A percentile compares a stretch with the other conserved stretches of the same genome.
Conservation (phyloP, 2,113 vertebrate genomes). For the Sinocyclocheilus maitianheensis region DNA sequence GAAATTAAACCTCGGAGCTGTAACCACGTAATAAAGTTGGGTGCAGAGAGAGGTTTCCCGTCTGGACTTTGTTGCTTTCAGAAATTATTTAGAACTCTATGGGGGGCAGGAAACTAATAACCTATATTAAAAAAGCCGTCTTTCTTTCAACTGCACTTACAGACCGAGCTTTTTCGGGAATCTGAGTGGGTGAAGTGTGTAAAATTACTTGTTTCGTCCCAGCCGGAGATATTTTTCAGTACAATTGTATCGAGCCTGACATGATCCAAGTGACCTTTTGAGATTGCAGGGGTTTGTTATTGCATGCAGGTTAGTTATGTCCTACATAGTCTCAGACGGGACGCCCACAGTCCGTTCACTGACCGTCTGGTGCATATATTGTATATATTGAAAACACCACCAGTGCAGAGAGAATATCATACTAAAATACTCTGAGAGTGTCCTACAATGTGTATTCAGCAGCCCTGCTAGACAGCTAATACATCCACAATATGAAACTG, state of each 20-base stretch:
- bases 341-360: constrained; percentile 4
- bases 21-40: constrained; percentile 63
- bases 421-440: neutral
- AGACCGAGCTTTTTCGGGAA: constrained; percentile 47
- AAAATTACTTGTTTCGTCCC: constrained; percentile 51
- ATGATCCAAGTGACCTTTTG: constrained; percentile 34
- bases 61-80: constrained; percentile 64
- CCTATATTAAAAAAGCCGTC: constrained; percentile 62
- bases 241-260: constrained; percentile 18
- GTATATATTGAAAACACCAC: neutral
- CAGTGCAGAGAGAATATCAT: neutral
- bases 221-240: constrained; percentile 40
- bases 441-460: neutral
- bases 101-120: constrained; percentile 62
- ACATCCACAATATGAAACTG: neutral
- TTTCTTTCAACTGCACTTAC: constrained; percentile 54
- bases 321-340: neutral
- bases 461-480: neutral
- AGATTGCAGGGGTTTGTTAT: constrained; percentile 27
- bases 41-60: constrained; percentile 57
- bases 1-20: constrained; percentile 68
- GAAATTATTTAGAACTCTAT: constrained; percentile 68
- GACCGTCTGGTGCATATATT: constrained; percentile 25
- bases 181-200: constrained; percentile 51
- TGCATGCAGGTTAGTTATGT: neutral